Conservation (phyloP, 2,797 vertebrate genomes). For the Alca torda region DNA sequence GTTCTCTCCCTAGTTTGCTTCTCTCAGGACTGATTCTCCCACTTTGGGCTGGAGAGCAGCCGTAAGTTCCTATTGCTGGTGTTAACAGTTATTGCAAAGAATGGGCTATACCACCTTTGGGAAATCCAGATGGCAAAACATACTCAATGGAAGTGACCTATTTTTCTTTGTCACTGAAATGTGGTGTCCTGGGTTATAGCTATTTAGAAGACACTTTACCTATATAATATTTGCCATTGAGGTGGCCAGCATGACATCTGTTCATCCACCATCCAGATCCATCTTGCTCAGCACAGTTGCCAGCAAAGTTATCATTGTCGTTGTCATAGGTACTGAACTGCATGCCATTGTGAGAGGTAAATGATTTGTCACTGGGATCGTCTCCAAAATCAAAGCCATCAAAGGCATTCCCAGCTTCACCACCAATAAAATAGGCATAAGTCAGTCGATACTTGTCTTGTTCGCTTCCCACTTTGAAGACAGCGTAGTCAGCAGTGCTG, state of each 20-base stretch:
- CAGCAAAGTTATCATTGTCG: conserved; percentile 89
- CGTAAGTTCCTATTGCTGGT: neutral
- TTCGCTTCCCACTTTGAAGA: conserved; percentile 85
- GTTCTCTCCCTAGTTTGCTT: neutral
- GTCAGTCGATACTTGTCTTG: conserved; percentile 87
- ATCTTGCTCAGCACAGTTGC: conserved; percentile 90
- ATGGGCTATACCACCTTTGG: neutral
- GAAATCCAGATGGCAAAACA: neutral
- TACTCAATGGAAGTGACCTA: neutral
- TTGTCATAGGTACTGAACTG: conserved; percentile 90
- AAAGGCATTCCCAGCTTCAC: conserved; percentile 92
- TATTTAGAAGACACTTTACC: conserved; percentile 75
- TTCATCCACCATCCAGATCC: conserved; percentile 99
- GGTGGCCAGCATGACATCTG: conserved; percentile 91
- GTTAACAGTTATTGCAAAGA: neutral
- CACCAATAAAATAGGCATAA: conserved; percentile 84
- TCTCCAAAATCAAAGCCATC: conserved; percentile 88
- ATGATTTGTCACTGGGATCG: conserved; percentile 88
- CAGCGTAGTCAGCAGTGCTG: conserved; percentile 90
- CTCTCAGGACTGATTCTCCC: neutral
- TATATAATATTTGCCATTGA: conserved; percentile 92
- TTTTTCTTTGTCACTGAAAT: neutral
- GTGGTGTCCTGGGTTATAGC: neutral
- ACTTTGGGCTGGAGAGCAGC: neutral
- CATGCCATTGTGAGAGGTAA: conserved; percentile 91